phyloP scores from a whole-genome alignment of 2,797 vertebrate genomes.

The Spizella passerina region DNA sequence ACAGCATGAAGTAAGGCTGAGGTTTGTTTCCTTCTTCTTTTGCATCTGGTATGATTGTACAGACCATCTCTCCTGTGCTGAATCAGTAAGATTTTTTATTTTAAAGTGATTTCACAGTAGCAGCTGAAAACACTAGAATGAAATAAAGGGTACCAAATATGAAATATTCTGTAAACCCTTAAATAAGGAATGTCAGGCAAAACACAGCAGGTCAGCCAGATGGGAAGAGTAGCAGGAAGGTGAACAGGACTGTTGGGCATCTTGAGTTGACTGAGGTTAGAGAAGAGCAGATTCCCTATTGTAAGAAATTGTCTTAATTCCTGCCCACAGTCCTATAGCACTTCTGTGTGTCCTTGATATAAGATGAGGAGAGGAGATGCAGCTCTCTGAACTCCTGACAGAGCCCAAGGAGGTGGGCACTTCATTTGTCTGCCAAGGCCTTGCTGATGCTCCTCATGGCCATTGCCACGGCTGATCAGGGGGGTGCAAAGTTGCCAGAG shows the following conservation, averaged over 20 bases:
- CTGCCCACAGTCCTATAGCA: not conserved
- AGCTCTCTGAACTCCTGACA: not conserved
- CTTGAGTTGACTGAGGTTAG: not conserved
- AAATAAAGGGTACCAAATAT: not conserved
- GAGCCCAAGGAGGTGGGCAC: not conserved
- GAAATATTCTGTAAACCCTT: not conserved
- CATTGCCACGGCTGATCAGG: not conserved
- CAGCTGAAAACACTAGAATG: not conserved
- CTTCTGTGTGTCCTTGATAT: not conserved
- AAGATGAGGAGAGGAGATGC: not conserved
- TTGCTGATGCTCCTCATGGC: not conserved
- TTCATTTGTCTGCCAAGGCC: not conserved
- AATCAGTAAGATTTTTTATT: not conserved
- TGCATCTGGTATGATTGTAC: not conserved
- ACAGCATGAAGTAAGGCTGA: not conserved
- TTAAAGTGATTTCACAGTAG: not conserved
- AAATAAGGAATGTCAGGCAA: not conserved
- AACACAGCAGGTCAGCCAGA: not conserved
- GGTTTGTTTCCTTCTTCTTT: not conserved
- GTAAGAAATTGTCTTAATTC: not conserved
- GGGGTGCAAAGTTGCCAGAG: fast-evolving
- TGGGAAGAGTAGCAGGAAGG: not conserved
- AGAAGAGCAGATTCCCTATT: not conserved
- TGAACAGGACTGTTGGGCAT: not conserved
- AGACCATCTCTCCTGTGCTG: not conserved